Percentiles rank a stretch among this genome's conserved stretches.
Evolutionary conservation across 2,113 vertebrate species (phyloP).

Genomic region (Fukomys damarensis): DNA sequence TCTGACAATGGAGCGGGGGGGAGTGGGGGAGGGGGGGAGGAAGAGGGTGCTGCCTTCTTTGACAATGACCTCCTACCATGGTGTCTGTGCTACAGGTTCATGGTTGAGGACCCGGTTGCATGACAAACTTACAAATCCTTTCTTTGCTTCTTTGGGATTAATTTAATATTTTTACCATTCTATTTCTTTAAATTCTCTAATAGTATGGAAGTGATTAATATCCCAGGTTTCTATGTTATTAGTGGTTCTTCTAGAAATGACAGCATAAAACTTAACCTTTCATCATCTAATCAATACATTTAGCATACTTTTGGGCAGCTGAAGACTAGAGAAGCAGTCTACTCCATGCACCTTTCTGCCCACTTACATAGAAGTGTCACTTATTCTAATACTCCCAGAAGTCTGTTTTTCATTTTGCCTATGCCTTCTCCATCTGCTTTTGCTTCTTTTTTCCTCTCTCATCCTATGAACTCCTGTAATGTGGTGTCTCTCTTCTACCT

Average conservation of each 20-base stretch:
- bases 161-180: slow-evolving; percentile 12
- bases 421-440: neutral
- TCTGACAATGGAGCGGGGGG: neutral
- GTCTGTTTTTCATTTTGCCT: neutral
- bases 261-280: neutral
- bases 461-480: accelerated
- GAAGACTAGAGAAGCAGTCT: neutral
- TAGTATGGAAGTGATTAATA: neutral
- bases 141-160: neutral
- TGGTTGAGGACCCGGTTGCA: neutral
- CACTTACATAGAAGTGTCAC: neutral
- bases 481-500: neutral
- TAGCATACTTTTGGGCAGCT: neutral
- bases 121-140: slow-evolving; percentile 12
- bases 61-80: neutral
- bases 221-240: neutral
- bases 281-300: neutral
- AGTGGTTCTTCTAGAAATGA: neutral
- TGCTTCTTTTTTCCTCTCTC: neutral
- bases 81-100: neutral
- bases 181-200: neutral
- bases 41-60: neutral
- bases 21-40: neutral
- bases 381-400: neutral
- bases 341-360: neutral